A percentile compares a stretch with the other conserved stretches of the same genome.
Conservation (phyloP, 2,797 vertebrate species). For the Salmo trutta region DNA sequence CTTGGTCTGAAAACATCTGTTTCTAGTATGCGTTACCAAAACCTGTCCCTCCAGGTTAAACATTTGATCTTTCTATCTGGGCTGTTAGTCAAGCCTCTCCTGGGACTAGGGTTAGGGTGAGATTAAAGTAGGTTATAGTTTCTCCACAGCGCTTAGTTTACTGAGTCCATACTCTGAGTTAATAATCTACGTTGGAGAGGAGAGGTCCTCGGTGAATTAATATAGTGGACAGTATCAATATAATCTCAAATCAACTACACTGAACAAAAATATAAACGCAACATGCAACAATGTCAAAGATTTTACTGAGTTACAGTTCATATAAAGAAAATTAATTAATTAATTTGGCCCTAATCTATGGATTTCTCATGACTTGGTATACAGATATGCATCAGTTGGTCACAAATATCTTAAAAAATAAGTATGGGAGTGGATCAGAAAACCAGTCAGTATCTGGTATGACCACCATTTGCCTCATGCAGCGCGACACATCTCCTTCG, state of each 20-base stretch:
- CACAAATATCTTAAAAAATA: too few relatives aligned
- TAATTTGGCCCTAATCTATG: too few relatives aligned
- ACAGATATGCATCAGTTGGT: too few relatives aligned
- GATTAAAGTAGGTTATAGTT: constrained; percentile 14
- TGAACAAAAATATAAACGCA: too few relatives aligned
- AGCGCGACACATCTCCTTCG: too few relatives aligned
- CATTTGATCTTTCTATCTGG: background rate
- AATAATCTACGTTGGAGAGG: background rate
- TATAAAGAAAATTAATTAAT: too few relatives aligned
- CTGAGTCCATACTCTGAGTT: background rate
- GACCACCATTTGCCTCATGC: too few relatives aligned
- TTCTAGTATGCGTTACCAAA: background rate
- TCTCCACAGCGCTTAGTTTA: background rate
- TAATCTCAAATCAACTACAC: background rate
- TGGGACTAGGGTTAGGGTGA: background rate
- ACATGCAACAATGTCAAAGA: too few relatives aligned
- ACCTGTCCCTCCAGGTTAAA: background rate
- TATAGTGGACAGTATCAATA: background rate
- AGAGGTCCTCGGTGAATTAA: background rate
- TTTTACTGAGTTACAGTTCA: too few relatives aligned
- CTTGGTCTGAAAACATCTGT: background rate
- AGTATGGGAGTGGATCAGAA: too few relatives aligned
- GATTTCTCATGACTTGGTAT: too few relatives aligned
- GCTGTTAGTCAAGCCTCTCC: constrained; percentile 1
- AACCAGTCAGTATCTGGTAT: too few relatives aligned